These are phyloP conservation scores for Amphilophus citrinellus DNA, from an alignment of 2,113 vertebrate species.

Conservation along the genomic window DNA sequence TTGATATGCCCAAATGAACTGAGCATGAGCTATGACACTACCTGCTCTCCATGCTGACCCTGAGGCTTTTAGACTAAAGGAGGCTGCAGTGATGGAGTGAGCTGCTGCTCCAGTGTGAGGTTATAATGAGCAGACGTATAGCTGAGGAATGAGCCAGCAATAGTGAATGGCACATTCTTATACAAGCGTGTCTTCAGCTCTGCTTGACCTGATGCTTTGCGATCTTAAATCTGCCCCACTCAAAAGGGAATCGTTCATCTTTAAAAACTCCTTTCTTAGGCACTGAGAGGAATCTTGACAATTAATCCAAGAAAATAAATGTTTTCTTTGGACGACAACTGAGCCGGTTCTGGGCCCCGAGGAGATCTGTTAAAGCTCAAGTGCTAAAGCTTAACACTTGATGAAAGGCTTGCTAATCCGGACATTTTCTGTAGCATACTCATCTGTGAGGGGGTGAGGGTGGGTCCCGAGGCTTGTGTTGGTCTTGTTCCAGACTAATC, in stretches of 20 bases:
- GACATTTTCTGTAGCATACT: conserved; percentile 25
- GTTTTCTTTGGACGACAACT: not conserved
- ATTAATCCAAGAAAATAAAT: not conserved
- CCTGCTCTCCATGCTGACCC: not conserved
- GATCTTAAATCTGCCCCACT: not conserved
- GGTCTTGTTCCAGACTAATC: conserved; percentile 53
- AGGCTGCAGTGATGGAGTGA: not conserved
- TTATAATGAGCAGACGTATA: not conserved
- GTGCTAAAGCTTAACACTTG: not conserved
- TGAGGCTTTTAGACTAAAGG: not conserved
- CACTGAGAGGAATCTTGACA: not conserved
- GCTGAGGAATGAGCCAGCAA: not conserved
- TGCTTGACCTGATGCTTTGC: not conserved
- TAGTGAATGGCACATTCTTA: not conserved
- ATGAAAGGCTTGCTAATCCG: conserved; percentile 7
- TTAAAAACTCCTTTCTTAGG: not conserved
- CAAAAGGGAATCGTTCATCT: not conserved
- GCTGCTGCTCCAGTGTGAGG: not conserved
- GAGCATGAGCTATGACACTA: not conserved
- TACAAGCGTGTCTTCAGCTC: not conserved
- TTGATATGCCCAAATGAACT: not conserved
- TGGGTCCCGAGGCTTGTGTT: conserved; percentile 37
- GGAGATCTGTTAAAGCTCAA: not conserved
- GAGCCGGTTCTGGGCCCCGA: not conserved
- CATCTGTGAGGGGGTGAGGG: not conserved